Base-by-base conservation (phyloP, 2,113 vertebrate genomes). In the Macroglossus sobrinus region DNA sequence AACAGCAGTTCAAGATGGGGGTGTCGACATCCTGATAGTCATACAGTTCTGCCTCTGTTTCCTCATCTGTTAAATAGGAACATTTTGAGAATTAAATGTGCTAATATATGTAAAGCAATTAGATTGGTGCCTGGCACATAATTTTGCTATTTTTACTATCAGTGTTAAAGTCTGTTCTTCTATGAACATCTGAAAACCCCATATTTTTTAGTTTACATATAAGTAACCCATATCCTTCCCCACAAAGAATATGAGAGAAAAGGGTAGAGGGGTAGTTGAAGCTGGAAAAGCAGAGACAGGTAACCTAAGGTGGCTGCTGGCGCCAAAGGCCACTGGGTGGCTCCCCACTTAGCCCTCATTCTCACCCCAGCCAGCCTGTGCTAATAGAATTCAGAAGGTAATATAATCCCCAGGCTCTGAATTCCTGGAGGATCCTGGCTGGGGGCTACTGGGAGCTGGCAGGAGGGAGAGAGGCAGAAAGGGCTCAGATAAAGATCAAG, bases 301-400 rank as follows among this genome's bases (percentile, higher is more conserved):
- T 22, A 74, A 45, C 45, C 11, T 2, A 75, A 93, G 76, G 13
- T 15, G 33, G 30, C 35, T n/a, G n/a, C 59, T 80, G 64, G 55
- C 76, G 86, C 21, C 57, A 97, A 95, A 96, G 88, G 4, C 57
- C 19, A 0, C 28, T 69, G 80, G 30, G 26, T 9, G 64, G 81
- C 22, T 76, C 0, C 19, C 63, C 94, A 63, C 59, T 30, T 22
- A 10, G 21, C 0, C 50, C n/a, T 45, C 69, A 45, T 30, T 45
- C 59, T 68, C 76, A 35, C 16, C 86, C 80, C 63, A 28, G 22
- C 69, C 85, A 2, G 50, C 90, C 72, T 50, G 18, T 26, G 30
- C 90, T 96, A 94, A 97, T 8, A 82, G 84, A 96, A 97, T 81
- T 85, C 96, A 96, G 82, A 78, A 61, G 68, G 97, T 97, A 97